Conservation (phyloP, 2,113 vertebrate species). For the Corvus cornix region DNA sequence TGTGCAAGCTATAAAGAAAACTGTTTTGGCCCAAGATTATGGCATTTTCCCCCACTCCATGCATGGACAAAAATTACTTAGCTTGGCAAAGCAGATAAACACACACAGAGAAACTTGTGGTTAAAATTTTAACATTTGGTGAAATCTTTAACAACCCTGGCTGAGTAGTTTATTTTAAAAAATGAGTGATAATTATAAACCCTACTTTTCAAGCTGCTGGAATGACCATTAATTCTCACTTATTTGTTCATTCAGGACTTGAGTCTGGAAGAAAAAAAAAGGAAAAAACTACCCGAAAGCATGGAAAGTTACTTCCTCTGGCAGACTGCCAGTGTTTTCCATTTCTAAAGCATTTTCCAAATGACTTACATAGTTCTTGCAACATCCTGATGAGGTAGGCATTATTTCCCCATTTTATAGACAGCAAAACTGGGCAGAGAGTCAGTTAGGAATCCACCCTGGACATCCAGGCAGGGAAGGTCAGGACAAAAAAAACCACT, state of each 20-base stretch:
- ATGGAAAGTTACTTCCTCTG: not conserved
- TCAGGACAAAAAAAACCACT: not conserved
- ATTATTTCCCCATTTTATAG: conserved; percentile 5
- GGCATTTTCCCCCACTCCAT: not conserved
- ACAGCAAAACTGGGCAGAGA: not conserved
- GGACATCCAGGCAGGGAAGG: not conserved
- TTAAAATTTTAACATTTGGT: conserved; percentile 33
- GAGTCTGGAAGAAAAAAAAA: not conserved
- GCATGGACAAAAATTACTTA: not conserved
- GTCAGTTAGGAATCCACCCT: not conserved
- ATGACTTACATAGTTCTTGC: not conserved
- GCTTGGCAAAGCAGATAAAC: conserved; percentile 25
- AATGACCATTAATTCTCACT: not conserved
- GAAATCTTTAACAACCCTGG: not conserved
- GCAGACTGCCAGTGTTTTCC: not conserved
- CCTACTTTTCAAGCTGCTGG: not conserved
- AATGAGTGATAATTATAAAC: not conserved
- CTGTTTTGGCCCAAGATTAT: not conserved
- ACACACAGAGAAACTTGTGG: not conserved
- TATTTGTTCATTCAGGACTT: not conserved
- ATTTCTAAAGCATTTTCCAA: not conserved
- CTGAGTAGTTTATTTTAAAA: not conserved
- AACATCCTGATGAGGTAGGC: conserved; percentile 56
- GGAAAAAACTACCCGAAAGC: not conserved
- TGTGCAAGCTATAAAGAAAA: not conserved